phyloP scores from a whole-genome alignment of 1,140 invertebrate species.

The Lepidostoma basale region DNA sequence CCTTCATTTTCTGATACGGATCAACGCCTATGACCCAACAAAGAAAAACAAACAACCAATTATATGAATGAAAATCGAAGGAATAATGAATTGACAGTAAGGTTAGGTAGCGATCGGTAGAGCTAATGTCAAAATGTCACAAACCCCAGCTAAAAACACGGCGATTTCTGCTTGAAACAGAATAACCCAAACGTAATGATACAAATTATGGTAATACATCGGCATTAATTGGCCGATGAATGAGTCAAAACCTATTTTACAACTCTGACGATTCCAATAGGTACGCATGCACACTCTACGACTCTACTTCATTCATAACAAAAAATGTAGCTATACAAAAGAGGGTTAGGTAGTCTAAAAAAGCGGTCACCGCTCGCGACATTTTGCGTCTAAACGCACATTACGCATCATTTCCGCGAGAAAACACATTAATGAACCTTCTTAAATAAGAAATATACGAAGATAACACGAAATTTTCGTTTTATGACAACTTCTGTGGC shows the following conservation, averaged over 20 bases:
- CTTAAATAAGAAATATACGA: not conserved
- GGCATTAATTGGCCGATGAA: constrained; percentile 22
- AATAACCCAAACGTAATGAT: not conserved
- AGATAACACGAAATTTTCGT: constrained; percentile 20
- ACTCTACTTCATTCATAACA: constrained; percentile 34
- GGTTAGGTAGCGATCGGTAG: constrained; percentile 13
- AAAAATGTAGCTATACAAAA: constrained; percentile 28
- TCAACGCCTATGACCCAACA: not conserved
- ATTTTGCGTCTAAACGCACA: not conserved
- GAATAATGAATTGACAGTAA: constrained; percentile 27
- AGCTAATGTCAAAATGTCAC: constrained; percentile 26
- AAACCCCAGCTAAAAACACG: constrained; percentile 8
- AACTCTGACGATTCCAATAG: constrained; percentile 12
- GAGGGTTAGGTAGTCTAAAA: constrained; percentile 13
- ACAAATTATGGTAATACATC: constrained; percentile 31
- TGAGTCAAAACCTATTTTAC: constrained; percentile 35
- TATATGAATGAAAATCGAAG: constrained; percentile 14
- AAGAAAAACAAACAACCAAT: constrained; percentile 18
- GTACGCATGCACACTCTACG: constrained; percentile 25
- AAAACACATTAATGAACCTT: constrained; percentile 3
- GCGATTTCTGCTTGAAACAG: not conserved
- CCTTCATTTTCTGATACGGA: not conserved
- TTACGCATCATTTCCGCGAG: constrained; percentile 1
- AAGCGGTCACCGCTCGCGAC: not conserved
- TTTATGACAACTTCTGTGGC: constrained; percentile 31